Evolutionary conservation across 2,888 invertebrate genomes (phyloP).

Genomic region (Polydrusus tereticollis): DNA sequence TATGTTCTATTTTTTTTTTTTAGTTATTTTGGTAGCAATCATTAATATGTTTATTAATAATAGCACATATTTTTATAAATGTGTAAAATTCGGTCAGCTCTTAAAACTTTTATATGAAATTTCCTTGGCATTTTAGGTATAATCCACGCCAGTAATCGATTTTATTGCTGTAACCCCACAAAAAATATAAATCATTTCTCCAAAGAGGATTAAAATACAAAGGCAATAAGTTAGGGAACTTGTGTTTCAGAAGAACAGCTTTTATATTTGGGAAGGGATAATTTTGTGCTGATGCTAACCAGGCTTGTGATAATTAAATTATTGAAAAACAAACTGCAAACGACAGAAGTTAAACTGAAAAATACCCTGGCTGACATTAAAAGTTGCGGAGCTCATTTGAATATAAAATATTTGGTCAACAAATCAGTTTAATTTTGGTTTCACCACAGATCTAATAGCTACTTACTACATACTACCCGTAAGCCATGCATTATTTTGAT

Average conservation of each 20-base stretch:
- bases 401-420: too few relatives aligned
- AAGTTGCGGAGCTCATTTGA: too few relatives aligned
- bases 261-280: not conserved
- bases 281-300: not conserved
- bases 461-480: too few relatives aligned
- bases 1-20: too few relatives aligned
- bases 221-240: not conserved
- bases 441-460: too few relatives aligned
- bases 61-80: not conserved
- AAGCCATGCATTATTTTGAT: too few relatives aligned
- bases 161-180: not conserved
- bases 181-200: slow-evolving; percentile 1
- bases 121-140: not conserved
- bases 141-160: not conserved
- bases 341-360: too few relatives aligned
- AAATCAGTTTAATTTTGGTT: too few relatives aligned
- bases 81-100: not conserved
- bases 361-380: too few relatives aligned
- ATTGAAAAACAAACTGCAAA: too few relatives aligned
- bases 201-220: slow-evolving; percentile 4
- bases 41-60: too few relatives aligned
- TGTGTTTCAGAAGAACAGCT: not conserved
- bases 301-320: not conserved
- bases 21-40: too few relatives aligned
- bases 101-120: not conserved